Base-by-base conservation (phyloP, 1,140 invertebrate species). In the Holotrichia oblita region DNA sequence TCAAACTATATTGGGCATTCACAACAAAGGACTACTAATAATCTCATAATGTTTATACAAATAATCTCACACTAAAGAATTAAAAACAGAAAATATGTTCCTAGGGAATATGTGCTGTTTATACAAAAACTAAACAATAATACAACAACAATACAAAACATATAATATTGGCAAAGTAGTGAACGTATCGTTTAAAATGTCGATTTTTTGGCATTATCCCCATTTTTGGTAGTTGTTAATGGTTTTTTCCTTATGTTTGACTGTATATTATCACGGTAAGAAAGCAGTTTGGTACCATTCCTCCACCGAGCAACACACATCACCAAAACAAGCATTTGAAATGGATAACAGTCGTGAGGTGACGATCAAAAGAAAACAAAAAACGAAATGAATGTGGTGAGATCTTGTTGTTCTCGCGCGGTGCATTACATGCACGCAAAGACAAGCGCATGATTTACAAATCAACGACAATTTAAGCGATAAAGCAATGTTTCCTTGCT, bases 381-480 rank as follows among this genome's bases (percentile, higher is more conserved):
- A 69, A 69, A 48, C 10, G n/a, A 10, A 69, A 69, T 69, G 20
- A 24, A 22, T 24, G 22, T 69, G 61, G 20, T 69, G 61, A 44
- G 48, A 55, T 55, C n/a, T 17, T 55, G n/a, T 55, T 55, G 14
- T 14, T 34, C 48, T 55, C 61, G 61, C 22, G 61, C 61, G 61
- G 61, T 74, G 73, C 34, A 74, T 41, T 12, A 41, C 73, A 74
- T 74, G 73, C 73, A 74, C 17, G 73, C 40, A 74, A 41, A 10
- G 73, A 74, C 73, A 74, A 74, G 41, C n/a, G n/a, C 22, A 69
- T 69, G 22, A 27, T 34, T 69, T 20, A 69, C 20, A 69, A 69
- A 14, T 69, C 61, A 69, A 69, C 22, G 61, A 69, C 22, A 27
- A 27, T 61, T 20, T 61, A 69, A 69, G 61, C 61, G 22, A 22